Evolutionary conservation across 2,113 vertebrate species (phyloP).

Genomic region (Orcinus orca): DNA sequence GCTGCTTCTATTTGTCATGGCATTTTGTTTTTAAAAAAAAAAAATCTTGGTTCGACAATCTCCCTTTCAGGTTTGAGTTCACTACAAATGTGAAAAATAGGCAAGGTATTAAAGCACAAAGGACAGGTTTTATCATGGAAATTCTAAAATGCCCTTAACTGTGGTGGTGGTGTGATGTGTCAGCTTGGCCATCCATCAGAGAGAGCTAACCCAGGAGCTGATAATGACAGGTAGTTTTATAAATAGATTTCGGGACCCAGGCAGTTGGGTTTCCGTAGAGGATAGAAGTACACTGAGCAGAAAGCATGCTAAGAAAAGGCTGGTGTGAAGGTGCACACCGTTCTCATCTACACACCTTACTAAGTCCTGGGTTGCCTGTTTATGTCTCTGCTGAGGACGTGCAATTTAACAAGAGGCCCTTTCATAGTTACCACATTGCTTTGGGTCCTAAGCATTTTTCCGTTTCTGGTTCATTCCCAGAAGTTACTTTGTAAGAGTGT

Average conservation of each 20-base stretch:
- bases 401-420: background rate
- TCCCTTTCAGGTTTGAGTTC: constrained; percentile 57
- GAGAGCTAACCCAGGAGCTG: constrained; percentile 22
- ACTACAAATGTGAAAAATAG: constrained; percentile 60
- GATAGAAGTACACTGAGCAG: background rate
- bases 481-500: background rate
- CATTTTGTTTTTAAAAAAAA: constrained; percentile 76
- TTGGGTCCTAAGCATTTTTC: background rate
- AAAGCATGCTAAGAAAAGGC: background rate
- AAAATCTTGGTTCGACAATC: constrained; percentile 69
- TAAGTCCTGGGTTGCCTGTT: background rate
- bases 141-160: constrained; percentile 36
- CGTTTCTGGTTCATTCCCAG: background rate
- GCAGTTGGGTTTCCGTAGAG: background rate
- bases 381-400: too few relatives aligned
- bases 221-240: constrained; percentile 55
- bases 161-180: background rate
- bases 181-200: constrained; percentile 43
- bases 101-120: constrained; percentile 51
- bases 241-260: constrained; percentile 42
- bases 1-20: constrained; percentile 78
- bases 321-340: fast-evolving
- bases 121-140: constrained; percentile 40
- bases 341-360: background rate
- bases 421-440: background rate